Evolutionary conservation across 1,140 invertebrate genomes (phyloP), one percentile per base, ranked within the genome.

Genomic region (Popillia japonica): DNA sequence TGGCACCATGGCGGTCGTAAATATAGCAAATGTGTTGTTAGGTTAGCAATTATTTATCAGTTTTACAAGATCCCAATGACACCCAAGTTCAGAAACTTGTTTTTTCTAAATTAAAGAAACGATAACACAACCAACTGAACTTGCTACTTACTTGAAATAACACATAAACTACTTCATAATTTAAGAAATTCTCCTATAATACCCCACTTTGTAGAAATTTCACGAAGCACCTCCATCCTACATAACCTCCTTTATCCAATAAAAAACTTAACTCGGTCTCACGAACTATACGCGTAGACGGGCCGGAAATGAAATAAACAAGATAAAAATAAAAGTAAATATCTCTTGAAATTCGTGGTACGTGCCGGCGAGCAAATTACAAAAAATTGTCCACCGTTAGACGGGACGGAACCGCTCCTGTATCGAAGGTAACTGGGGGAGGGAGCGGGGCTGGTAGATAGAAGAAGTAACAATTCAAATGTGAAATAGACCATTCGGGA

Each of bases 391-490:
- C 61, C 22, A 22, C 61, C 10, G 44, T 14, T 17, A 17, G 44
- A 3, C 44, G 44, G 8, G 10, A 10, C 22, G 61, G 6, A 34
- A 23, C 61, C 17, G 20, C 61, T 20, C 6, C 59, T 10, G 4
- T 48, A 14, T 17, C 44, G 10, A 48, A 48, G 20, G 22, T 20
- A 22, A 10, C 20, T 8, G 17, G 61, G 27, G 27, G 27, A 34
- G 27, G 27, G 27, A 4, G 1, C 4, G 27, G 27, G 27, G 27
- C n/a, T n/a, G 27, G 4, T 2, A 34, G 27, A 34, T 2, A 34
- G 27, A 68, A 34, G 11, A 68, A 68, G 61, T 68, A 68, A 68
- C 61, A 68, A 68, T 68, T 68, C 61, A 68, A 68, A 68, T 68
- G 61, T 68, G 61, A 68, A 68, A 68, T 68, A 68, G 61, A 68